Conservation (phyloP, 2,888 invertebrate species). For the Nomada lathburiana region DNA sequence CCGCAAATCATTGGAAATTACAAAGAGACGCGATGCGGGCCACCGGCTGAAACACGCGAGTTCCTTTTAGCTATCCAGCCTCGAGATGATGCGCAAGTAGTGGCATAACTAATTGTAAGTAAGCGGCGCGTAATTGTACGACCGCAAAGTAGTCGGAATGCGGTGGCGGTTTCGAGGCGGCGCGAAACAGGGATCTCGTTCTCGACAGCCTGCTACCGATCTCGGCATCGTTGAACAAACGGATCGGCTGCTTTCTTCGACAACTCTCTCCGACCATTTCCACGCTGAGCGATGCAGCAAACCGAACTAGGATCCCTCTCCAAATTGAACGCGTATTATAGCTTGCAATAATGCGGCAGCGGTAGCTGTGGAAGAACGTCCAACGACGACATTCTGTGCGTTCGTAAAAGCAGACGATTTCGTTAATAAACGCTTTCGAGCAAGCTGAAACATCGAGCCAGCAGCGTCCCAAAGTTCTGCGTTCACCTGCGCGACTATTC, state of each 20-base stretch:
- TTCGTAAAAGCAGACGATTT: background rate
- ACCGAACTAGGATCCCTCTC: too few species aligned
- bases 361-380: background rate
- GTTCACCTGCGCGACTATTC: background rate
- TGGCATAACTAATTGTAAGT: slow-evolving; percentile 54
- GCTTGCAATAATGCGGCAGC: too few species aligned
- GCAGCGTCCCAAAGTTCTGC: background rate
- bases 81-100: background rate
- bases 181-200: slow-evolving; percentile 2
- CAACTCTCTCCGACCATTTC: too few species aligned
- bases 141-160: slow-evolving; percentile 73
- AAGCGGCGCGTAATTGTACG: slow-evolving; percentile 69
- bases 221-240: background rate
- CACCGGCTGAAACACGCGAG: too few species aligned
- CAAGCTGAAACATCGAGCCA: background rate
- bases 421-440: slow-evolving; percentile 1
- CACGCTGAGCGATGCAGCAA: too few species aligned
- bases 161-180: slow-evolving; percentile 59
- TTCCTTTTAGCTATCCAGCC: too few species aligned
- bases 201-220: background rate
- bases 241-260: background rate
- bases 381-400: background rate
- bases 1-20: too few species aligned
- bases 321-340: too few species aligned
- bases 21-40: too few species aligned